These are phyloP conservation scores for Zygogramma bicolorata DNA, from an alignment of 2,888 invertebrate species.

Conservation along the genomic window DNA sequence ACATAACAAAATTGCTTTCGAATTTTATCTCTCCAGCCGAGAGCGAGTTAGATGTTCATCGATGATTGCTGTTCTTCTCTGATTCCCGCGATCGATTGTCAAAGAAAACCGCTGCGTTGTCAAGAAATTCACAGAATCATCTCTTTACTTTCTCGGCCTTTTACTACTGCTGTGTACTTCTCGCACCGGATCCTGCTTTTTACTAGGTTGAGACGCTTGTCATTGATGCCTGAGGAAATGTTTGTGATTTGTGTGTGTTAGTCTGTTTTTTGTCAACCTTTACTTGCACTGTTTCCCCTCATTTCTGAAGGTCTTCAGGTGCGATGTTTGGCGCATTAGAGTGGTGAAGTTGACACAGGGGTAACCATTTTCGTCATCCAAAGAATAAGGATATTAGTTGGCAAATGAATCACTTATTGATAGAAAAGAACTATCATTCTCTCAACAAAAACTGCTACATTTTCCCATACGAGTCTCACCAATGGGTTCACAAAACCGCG, in stretches of 20 bases:
- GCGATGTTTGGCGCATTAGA: no score
- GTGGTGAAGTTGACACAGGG: no score
- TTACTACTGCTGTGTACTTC: conserved; percentile 3
- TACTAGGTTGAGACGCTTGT: not conserved
- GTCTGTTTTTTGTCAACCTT: no score
- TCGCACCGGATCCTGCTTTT: not conserved
- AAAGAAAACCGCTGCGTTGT: conserved; percentile 4
- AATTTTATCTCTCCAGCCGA: not conserved
- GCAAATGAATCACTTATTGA: no score
- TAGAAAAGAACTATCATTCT: no score
- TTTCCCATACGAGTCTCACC: no score
- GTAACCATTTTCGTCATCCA: no score
- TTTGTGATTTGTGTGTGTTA: not conserved
- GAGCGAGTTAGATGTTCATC: not conserved
- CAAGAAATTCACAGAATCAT: conserved; percentile 1
- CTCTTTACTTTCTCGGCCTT: conserved; percentile 6
- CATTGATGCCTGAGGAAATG: not conserved
- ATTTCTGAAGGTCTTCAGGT: no score
- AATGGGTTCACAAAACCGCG: no score
- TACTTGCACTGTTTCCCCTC: no score
- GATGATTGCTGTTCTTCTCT: not conserved
- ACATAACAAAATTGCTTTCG: not conserved
- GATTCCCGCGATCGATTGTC: not conserved
- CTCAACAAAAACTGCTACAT: no score
- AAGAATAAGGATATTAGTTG: no score